Evolutionary conservation across 2,888 invertebrate species (phyloP).

Genomic region (Morpho deidamia): DNA sequence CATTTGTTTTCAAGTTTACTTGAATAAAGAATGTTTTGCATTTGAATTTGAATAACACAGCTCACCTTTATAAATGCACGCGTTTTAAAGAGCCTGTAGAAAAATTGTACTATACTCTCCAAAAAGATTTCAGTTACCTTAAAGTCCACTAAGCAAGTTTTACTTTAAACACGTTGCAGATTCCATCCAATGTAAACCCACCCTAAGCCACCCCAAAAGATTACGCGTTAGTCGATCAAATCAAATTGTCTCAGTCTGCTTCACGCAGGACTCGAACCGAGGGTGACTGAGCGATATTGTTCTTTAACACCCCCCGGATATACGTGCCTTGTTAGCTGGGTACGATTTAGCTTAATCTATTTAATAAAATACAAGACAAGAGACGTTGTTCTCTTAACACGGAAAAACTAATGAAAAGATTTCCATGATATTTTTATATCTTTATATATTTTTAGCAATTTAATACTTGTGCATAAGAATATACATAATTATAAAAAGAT

Average conservation of each 20-base stretch:
- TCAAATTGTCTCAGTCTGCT: slow-evolving; percentile 42
- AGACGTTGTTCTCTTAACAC: too few relatives aligned
- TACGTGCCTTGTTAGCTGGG: slow-evolving; percentile 9
- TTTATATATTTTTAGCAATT: too few relatives aligned
- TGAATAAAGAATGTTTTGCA: too few relatives aligned
- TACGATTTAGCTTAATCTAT: not conserved
- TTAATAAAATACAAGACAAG: too few relatives aligned
- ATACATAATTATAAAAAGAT: too few relatives aligned
- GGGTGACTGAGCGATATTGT: slow-evolving; percentile 13
- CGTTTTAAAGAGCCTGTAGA: too few relatives aligned
- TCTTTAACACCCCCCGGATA: slow-evolving; percentile 7
- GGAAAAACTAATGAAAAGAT: too few relatives aligned
- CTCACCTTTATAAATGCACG: too few relatives aligned
- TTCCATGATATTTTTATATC: too few relatives aligned
- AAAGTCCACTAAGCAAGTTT: not conserved
- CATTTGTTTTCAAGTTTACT: too few relatives aligned
- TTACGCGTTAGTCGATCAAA: slow-evolving; percentile 36
- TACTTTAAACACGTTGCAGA: not conserved
- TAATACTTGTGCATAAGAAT: too few relatives aligned
- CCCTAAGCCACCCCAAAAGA: slow-evolving; percentile 26
- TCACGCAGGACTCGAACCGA: slow-evolving; percentile 31
- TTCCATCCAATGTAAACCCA: slow-evolving; percentile 5
- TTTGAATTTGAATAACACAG: too few relatives aligned
- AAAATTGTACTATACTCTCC: not conserved
- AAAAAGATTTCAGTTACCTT: not conserved